Evolutionary conservation across 1,140 invertebrate genomes (phyloP), one percentile per base, ranked within the genome.

Genomic region (Drosophila malerkotliana): DNA sequence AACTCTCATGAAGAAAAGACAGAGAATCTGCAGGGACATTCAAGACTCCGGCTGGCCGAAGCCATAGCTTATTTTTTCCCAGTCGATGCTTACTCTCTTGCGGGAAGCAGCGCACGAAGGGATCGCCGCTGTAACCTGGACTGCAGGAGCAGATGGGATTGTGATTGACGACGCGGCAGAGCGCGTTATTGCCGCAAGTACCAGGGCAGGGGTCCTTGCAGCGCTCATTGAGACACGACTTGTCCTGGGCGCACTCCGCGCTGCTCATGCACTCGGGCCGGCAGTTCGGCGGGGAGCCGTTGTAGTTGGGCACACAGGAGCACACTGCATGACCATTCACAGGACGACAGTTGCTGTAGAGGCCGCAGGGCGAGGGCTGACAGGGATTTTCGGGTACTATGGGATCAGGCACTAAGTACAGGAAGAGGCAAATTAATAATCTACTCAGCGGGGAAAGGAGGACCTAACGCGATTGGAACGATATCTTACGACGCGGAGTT

Each of bases 91-190:
- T 93, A 95, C 94, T 93, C 92, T 93, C 90, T 91, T 93, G 90
- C 60, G 93, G 92, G 51, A 92, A 67, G 90, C 96, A 96, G 69
- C 94, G 93, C 37, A 94, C 92, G 83, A 96, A 96, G 55, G 96
- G 96, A 94, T 97, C 95, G 55, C 96, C 96, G 18, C 92, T 94
- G 88, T 93, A 94, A 69, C 94, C 94, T 67, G 92, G 90, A 12
- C 94, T 93, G 91, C 96, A 97, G 83, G 94, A 94, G 91, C 96
- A 97, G 61, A 96, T 94, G 26, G 96, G 95, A 80, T 95, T 96
- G 79, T 97, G 96, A 85, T 96, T 96, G 14, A 96, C 93, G 18
- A 96, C 95, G 37, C 93, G 93, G 89, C 96, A 97, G 71, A 94
- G 93, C 1, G 95, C 96, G 90, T 96, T 95, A 21, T 93, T 91